phyloP scores from a whole-genome alignment of 2,797 vertebrate species.

The Myotis daubentonii region DNA sequence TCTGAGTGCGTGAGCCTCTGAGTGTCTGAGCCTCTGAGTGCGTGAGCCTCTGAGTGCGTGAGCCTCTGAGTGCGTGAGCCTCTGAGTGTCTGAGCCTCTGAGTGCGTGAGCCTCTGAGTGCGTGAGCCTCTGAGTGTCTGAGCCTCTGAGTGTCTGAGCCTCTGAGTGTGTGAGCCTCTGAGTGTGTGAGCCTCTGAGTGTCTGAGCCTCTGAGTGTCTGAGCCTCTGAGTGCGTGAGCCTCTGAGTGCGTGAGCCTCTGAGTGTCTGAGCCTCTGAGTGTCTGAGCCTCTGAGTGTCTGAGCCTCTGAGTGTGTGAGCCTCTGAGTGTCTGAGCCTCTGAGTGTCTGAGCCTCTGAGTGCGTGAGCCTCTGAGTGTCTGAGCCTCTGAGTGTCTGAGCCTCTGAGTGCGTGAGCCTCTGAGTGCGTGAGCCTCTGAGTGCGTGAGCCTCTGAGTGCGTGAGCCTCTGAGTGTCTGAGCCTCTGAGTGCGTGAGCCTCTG shows the following conservation, averaged over 20 bases:
- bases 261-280: background rate
- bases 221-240: background rate
- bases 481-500: no score
- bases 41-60: background rate
- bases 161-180: no score
- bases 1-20: no score
- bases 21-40: no score
- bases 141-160: no score
- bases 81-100: slow-evolving; percentile 19
- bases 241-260: no score
- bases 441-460: slow-evolving; percentile 10
- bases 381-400: no score
- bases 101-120: no score
- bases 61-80: slow-evolving; percentile 3
- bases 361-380: no score
- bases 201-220: slow-evolving; percentile 17
- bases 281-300: background rate
- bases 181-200: background rate
- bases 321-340: slow-evolving; percentile 19
- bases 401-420: no score
- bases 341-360: no score
- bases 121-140: no score
- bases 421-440: background rate
- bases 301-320: slow-evolving; percentile 7
- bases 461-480: background rate